Evolutionary conservation across 2,113 vertebrate genomes (phyloP).

Genomic region (Chiloscyllium plagiosum): DNA sequence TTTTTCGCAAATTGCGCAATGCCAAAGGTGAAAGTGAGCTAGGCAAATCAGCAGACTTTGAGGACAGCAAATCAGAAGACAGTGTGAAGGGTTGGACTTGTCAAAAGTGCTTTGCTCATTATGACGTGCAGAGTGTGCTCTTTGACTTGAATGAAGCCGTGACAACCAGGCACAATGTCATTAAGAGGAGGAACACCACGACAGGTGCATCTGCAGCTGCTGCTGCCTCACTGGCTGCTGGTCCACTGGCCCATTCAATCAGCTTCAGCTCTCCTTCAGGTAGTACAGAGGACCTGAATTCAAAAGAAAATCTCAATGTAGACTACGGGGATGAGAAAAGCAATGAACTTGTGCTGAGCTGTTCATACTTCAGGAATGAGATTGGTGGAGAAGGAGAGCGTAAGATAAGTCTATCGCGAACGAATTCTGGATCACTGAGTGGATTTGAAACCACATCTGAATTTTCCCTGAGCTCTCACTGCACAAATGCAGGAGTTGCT

Average conservation of each 20-base stretch:
- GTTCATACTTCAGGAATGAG: slow-evolving; percentile 91
- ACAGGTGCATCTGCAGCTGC: slow-evolving; percentile 89
- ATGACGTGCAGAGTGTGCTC: slow-evolving; percentile 84
- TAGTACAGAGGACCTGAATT: slow-evolving; percentile 86
- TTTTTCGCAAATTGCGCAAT: slow-evolving; percentile 87
- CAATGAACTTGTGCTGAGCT: slow-evolving; percentile 86
- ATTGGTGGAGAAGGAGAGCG: slow-evolving; percentile 81
- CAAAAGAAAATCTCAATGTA: slow-evolving; percentile 73
- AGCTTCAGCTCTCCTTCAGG: slow-evolving; percentile 87
- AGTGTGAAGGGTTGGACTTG: slow-evolving; percentile 75
- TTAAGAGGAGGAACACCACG: slow-evolving; percentile 81
- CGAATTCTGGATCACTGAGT: slow-evolving; percentile 73
- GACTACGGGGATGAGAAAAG: slow-evolving; percentile 87
- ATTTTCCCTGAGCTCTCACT: slow-evolving; percentile 77
- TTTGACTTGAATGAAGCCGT: slow-evolving; percentile 84
- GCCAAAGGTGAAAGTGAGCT: slow-evolving; percentile 76
- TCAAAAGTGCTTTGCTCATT: slow-evolving; percentile 86
- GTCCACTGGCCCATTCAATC: slow-evolving; percentile 72
- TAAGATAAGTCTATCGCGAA: slow-evolving; percentile 76
- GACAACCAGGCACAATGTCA: slow-evolving; percentile 75
- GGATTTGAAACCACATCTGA: slow-evolving; percentile 76
- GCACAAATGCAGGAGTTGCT: slow-evolving; percentile 86
- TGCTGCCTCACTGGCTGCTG: slow-evolving; percentile 71
- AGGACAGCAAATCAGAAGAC: slow-evolving; percentile 79
- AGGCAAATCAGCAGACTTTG: slow-evolving; percentile 69